Conservation (phyloP, 2,888 invertebrate species). For the Thyatira batis region DNA sequence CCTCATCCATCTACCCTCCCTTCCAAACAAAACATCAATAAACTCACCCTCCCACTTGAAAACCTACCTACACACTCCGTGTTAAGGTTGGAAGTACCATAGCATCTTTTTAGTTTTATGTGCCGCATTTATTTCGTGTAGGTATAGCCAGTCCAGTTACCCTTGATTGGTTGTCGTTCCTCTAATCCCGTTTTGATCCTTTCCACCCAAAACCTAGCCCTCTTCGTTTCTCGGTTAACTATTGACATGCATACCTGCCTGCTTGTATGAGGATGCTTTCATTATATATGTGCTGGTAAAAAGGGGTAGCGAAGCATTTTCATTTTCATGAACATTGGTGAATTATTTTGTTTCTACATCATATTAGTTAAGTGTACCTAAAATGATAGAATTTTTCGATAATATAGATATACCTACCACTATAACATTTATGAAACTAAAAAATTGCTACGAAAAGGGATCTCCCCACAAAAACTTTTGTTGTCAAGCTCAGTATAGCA, state of each 20-base stretch:
- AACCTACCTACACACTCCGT: constrained; percentile 34
- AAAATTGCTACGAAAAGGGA: neutral
- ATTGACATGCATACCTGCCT: constrained; percentile 78
- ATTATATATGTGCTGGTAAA: constrained; percentile 23
- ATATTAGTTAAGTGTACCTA: no score
- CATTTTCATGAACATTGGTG: neutral
- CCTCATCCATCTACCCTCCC: constrained; percentile 77
- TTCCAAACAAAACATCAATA: constrained; percentile 82
- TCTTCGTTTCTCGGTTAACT: constrained; percentile 77
- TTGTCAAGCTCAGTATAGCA: constrained; percentile 3
- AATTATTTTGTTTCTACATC: neutral
- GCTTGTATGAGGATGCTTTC: constrained; percentile 46
- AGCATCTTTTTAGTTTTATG: constrained; percentile 69
- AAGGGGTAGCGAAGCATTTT: constrained; percentile 10
- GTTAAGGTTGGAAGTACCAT: constrained; percentile 39
- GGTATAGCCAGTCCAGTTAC: constrained; percentile 82
- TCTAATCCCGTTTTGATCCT: constrained; percentile 87
- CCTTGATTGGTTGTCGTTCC: constrained; percentile 87
- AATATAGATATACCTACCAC: no score
- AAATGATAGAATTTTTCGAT: no score
- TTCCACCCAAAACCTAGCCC: constrained; percentile 83
- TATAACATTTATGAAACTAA: neutral
- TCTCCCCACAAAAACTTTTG: neutral
- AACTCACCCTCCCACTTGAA: constrained; percentile 48
- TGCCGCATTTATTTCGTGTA: constrained; percentile 81